Evolutionary conservation across 2,888 invertebrate genomes (phyloP), one percentile per base, ranked within the genome.

Genomic region (Platycnemis pennipes): DNA sequence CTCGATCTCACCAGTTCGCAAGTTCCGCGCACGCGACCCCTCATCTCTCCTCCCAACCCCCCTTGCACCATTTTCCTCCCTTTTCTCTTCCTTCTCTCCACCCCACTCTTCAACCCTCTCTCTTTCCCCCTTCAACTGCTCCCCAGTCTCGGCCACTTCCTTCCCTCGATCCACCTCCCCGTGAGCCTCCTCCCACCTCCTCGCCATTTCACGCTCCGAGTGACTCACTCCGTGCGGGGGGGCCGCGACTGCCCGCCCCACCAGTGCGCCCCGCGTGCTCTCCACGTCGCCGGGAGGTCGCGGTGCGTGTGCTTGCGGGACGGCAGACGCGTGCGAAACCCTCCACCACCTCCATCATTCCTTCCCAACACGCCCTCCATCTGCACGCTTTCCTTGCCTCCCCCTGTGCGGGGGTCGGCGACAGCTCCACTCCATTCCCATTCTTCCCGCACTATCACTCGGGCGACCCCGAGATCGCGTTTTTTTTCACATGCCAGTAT

Each of bases 261-360:
- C 69, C 37, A n/a, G n/a, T n/a, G n/a, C n/a, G n/a, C 77, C 37
- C 77, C 26, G 63, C 26, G 77, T 37, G 77, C 26, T 22, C 77
- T 77, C 77, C 13, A 37, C 37, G 77, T 37, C 77, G 77, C 77
- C 77, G 37, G 77, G 77, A 77, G 77, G 77, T 77, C 77, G 77
- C 37, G 37, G 77, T 26, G 37, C 77, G 77, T 63, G 31, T 37
- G 77, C 37, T 77, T 37, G 37, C 77, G 77, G 77, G 77, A 77
- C 63, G 63, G 63, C 26, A n/a, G 77, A 26, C 77, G 77, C 77
- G 77, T 77, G 77, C 77, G 77, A 77, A 77, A 37, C 37, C 77
- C 16, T 37, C 37, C 37, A n/a, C 7, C 7, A 5, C n/a, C 5
- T 13, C 77, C 77, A 31, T 11, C 37, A 31, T 11, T 11, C 77